A percentile compares a stretch with the other conserved stretches of the same genome.
Conservation (phyloP, 2,888 invertebrate species). For the Entomobrya proxima region DNA sequence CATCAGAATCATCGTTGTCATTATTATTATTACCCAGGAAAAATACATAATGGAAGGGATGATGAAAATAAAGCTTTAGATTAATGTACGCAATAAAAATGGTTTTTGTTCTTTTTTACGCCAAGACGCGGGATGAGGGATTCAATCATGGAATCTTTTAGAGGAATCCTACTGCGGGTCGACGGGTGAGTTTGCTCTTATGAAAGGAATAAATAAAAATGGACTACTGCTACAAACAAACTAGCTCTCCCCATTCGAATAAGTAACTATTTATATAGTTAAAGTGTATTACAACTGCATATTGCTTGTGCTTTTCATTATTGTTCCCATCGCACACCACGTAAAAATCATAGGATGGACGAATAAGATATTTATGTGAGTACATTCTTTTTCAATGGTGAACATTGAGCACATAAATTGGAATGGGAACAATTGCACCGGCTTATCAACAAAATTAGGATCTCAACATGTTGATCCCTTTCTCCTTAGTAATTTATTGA, state of each 20-base stretch:
- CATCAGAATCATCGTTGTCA: background rate
- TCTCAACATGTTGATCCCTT: background rate
- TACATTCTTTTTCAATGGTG: background rate
- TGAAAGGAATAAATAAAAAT: background rate
- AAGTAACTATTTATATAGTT: background rate
- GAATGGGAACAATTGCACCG: background rate
- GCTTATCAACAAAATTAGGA: background rate
- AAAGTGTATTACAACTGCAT: background rate
- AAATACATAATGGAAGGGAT: constrained; percentile 24
- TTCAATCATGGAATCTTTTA: background rate
- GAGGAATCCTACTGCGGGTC: background rate
- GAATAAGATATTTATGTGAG: background rate
- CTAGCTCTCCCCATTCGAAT: too few species aligned
- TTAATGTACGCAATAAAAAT: constrained; percentile 38
- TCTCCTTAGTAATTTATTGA: background rate
- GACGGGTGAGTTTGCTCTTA: constrained; percentile 14
- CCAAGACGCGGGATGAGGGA: background rate
- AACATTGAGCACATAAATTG: background rate
- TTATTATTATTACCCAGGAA: constrained; percentile 17
- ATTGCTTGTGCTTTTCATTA: too few species aligned
- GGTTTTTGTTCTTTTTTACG: background rate
- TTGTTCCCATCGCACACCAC: too few species aligned
- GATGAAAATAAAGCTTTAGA: constrained; percentile 29
- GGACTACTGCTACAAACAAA: too few species aligned
- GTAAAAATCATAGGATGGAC: background rate